Evolutionary conservation across 53 echinoderm and acorn worm genomes (phyloP).

Genomic region (Crossaster papposus): DNA sequence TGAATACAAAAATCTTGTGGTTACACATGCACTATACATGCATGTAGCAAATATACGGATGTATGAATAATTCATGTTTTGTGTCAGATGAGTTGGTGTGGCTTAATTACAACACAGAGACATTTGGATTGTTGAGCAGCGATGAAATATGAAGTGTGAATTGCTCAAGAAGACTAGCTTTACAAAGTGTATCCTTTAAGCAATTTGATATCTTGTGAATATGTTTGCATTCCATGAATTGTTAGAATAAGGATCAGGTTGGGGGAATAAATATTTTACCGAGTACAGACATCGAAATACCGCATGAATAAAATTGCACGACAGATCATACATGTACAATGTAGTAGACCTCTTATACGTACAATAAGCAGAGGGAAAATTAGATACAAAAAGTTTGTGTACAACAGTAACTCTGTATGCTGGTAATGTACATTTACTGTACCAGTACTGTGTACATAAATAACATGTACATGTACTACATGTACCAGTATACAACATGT

Average conservation of each 20-base stretch:
- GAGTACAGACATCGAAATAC: not conserved
- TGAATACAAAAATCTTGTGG: not conserved
- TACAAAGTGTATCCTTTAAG: not conserved
- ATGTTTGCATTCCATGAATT: not conserved
- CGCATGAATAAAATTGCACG: not conserved
- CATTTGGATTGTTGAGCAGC: not conserved
- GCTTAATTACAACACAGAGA: constrained; percentile 2
- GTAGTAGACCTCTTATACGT: no score
- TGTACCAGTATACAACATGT: not conserved
- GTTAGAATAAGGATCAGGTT: not conserved
- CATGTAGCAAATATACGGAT: not conserved
- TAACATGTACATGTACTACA: not conserved
- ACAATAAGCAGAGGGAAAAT: not conserved
- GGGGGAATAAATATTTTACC: not conserved
- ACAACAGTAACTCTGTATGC: no score
- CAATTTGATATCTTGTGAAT: not conserved
- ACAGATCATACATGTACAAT: constrained; percentile 12
- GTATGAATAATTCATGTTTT: not conserved
- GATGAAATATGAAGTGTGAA: not conserved
- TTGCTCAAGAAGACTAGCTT: not conserved
- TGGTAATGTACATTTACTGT: no score
- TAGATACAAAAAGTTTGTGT: no score
- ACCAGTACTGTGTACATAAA: not conserved
- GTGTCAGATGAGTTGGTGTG: not conserved
- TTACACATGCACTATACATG: not conserved